These are phyloP conservation scores for Aplochiton taeniatus DNA, from an alignment of 2,797 vertebrate species.

Conservation along the genomic window DNA sequence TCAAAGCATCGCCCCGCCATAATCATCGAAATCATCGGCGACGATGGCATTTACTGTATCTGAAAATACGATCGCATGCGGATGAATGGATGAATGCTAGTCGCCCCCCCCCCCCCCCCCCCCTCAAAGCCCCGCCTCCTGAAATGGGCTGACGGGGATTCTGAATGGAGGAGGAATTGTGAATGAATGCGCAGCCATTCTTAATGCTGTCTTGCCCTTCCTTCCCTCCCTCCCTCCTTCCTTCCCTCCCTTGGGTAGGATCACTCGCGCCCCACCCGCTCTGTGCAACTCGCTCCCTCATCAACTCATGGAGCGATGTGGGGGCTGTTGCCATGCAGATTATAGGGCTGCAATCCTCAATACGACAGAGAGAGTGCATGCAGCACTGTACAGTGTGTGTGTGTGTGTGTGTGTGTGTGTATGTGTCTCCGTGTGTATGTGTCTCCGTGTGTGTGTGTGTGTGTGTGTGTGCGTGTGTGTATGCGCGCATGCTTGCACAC, in stretches of 20 bases:
- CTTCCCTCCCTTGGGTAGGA: constrained; percentile 21
- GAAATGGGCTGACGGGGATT: too few relatives aligned
- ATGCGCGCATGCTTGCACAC: too few relatives aligned
- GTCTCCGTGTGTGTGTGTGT: background rate
- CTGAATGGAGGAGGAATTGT: background rate
- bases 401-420: constrained; percentile 21
- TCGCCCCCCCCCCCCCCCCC: constrained; percentile 1
- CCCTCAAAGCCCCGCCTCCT: constrained; percentile 1
- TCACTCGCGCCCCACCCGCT: constrained; percentile 4
- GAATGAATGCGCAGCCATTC: constrained; percentile 16
- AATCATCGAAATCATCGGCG: constrained; percentile 9
- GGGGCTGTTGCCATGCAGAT: constrained; percentile 80
- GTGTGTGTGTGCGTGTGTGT: constrained; percentile 46
- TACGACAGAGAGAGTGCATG: constrained; percentile 38
- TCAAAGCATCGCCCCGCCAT: constrained; percentile 17
- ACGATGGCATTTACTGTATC: constrained; percentile 13
- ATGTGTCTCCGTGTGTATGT: constrained; percentile 20
- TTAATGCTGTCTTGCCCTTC: background rate
- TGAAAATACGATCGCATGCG: constrained; percentile 11
- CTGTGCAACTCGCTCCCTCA: background rate
- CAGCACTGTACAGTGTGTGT: constrained; percentile 26
- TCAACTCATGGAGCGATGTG: constrained; percentile 39
- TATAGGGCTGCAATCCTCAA: constrained; percentile 77
- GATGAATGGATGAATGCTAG: background rate
- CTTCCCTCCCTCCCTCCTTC: constrained; percentile 11